phyloP scores from a whole-genome alignment of 2,888 invertebrate species.

The Agelastica alni region DNA sequence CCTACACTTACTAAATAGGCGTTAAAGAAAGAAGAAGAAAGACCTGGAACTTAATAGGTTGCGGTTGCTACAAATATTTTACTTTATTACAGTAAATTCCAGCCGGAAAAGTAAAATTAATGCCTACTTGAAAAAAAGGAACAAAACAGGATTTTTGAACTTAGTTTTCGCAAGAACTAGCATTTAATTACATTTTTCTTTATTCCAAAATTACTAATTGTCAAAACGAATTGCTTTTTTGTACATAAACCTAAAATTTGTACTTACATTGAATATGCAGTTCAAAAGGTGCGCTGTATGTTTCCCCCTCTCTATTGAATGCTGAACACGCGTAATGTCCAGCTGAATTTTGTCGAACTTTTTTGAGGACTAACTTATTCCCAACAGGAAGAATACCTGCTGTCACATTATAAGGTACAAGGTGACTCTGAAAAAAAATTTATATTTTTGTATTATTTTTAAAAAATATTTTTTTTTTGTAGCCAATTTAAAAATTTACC shows the following conservation, averaged over 20 bases:
- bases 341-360: constrained; percentile 70
- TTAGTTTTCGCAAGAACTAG: no score
- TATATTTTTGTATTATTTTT: no score
- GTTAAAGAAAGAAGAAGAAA: constrained; percentile 1
- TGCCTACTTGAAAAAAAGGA: not conserved
- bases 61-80: constrained; percentile 14
- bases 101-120: constrained; percentile 10
- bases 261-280: constrained; percentile 81
- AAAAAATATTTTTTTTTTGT: no score
- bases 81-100: constrained; percentile 10
- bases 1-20: constrained; percentile 11
- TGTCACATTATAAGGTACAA: constrained; percentile 68
- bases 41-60: constrained; percentile 12
- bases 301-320: constrained; percentile 78
- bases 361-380: constrained; percentile 69
- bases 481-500: no score
- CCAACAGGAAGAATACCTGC: constrained; percentile 69
- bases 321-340: constrained; percentile 84
- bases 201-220: no score
- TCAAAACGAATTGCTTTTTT: no score
- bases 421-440: constrained; percentile 62
- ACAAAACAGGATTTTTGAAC: no score
- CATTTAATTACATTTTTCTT: no score
- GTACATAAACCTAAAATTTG: no score
- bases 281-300: constrained; percentile 73